phyloP scores from a whole-genome alignment of 2,888 invertebrate species.

The Colletes collaris region DNA sequence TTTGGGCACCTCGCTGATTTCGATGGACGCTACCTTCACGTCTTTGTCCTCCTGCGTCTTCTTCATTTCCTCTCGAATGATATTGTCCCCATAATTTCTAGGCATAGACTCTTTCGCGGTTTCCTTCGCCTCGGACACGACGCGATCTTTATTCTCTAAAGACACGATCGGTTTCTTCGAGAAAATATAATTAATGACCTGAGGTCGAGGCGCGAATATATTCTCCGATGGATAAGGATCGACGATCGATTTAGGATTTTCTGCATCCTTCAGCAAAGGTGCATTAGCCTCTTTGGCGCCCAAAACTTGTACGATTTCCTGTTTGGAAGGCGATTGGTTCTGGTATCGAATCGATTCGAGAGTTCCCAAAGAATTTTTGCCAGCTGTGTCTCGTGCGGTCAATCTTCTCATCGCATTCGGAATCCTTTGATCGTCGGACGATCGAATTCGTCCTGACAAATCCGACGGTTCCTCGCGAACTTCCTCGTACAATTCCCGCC shows the following conservation, averaged over 20 bases:
- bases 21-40: constrained; percentile 73
- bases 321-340: not conserved
- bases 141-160: not conserved
- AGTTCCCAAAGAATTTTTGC: not conserved
- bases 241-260: not conserved
- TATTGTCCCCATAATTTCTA: constrained; percentile 61
- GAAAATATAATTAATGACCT: constrained; percentile 72
- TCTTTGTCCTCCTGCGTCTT: constrained; percentile 39
- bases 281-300: not conserved
- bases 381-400: constrained; percentile 6
- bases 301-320: not conserved
- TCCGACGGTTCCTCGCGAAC: constrained; percentile 1
- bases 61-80: constrained; percentile 53
- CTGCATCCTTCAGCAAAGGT: not conserved
- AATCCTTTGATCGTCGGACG: not conserved
- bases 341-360: constrained; percentile 7
- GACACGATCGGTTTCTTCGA: constrained; percentile 38
- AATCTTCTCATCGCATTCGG: constrained; percentile 15
- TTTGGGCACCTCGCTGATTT: constrained; percentile 72
- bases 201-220: constrained; percentile 73
- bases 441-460: not conserved
- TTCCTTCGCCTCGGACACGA: constrained; percentile 21
- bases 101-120: constrained; percentile 29
- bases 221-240: constrained; percentile 60
- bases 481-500: constrained; percentile 39